Evolutionary conservation across 1,140 invertebrate species (phyloP), one percentile per base, ranked within the genome.

Genomic region (Acromyrmex echinatior): DNA sequence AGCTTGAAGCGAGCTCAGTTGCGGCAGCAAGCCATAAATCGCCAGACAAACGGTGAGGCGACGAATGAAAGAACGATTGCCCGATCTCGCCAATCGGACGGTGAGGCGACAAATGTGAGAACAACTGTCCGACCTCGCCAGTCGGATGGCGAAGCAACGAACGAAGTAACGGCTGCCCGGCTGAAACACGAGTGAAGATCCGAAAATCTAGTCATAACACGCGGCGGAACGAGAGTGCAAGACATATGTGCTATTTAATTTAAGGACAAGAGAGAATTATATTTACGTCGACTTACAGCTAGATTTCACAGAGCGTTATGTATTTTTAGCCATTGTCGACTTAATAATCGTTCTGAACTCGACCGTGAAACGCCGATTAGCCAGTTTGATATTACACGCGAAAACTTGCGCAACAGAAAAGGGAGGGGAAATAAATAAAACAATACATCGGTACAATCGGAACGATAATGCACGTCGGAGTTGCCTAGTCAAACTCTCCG

Each of bases 1-100:
- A 97, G 97, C 88, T 92, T 98, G 84, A 98, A 98, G 93, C 96
- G 96, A 92, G 98, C 98, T 0, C 98, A 98, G 92, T 93, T 98
- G 2, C 95, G 96, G 90, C 96, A 97, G 91, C 94, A 94, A 77
- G 94, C 93, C 39, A 95, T 93, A 89, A 94, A 93, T 87, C 92
- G 93, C 25, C 93, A 92, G 58, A 65, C 31, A 12, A 74, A 91
- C 25, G 68, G 60, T 9, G 89, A 87, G 12, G 60, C 85, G 3
- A 3, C 63, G 9, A 91, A 91, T 31, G 87, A 79, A 0, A 68
- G 63, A 74, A 25, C 68, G 25, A 21, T 25, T 16, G 25, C 2
- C 4, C 78, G 87, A 51, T 39, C 39, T 45, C 39, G 39, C 28
- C 93, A 92, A 62, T 68, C 31, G 14, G 77, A 91, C 25, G 68